phyloP scores from a whole-genome alignment of 2,797 vertebrate species.

The Xiphorhynchus erythropygius region DNA sequence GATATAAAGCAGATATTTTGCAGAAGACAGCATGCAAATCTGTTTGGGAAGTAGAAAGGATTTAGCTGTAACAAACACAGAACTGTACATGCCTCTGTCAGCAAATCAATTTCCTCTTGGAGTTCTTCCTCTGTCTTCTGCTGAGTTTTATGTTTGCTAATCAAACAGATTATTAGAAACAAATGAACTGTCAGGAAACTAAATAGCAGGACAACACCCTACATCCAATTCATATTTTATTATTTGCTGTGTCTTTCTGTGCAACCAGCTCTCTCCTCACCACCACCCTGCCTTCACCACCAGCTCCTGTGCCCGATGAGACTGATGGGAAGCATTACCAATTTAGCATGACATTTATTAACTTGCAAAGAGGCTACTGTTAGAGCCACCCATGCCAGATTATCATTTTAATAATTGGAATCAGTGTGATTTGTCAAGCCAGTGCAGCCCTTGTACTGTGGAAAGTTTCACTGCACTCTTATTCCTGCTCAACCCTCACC shows the following conservation, averaged over 20 bases:
- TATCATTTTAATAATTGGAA: slow-evolving; percentile 30
- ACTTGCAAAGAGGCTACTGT: not conserved
- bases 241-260: not conserved
- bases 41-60: not conserved
- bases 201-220: not conserved
- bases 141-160: not conserved
- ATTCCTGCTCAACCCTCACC: not conserved
- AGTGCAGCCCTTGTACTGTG: not conserved
- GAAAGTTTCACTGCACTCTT: not conserved
- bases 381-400: not conserved
- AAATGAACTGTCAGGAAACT: not conserved
- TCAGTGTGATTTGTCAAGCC: not conserved
- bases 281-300: fast-evolving
- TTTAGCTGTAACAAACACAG: not conserved
- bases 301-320: not conserved
- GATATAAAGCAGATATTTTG: not conserved
- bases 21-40: not conserved
- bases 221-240: not conserved
- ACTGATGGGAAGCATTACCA: not conserved
- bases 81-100: not conserved
- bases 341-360: not conserved
- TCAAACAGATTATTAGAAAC: slow-evolving; percentile 7
- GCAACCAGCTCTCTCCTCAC: not conserved
- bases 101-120: not conserved
- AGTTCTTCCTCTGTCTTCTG: not conserved